Base-by-base conservation (phyloP, 2,888 invertebrate species). In the Strigamia crassipes region DNA sequence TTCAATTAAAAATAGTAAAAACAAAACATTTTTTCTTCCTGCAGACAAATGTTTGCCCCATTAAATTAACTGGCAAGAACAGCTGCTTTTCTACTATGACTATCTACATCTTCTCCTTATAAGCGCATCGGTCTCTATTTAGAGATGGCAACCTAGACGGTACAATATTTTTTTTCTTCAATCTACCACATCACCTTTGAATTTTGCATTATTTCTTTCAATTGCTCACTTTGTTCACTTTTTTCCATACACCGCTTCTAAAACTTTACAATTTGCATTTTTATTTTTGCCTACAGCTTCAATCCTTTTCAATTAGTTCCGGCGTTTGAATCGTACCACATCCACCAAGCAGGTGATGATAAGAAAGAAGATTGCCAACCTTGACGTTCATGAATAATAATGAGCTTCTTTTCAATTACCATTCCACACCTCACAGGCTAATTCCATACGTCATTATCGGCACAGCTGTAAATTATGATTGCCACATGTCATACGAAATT, bases 391-490 rank as follows among this genome's bases (percentile, higher is more conserved):
- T 73, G 73, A 73, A 73, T 73, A 73, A 73, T 73, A 31, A 73
- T 73, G 73, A 73, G 73, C 31, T 31, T 27, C 73, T 73, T 56
- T 73, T 73, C 73, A 73, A 73, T 73, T 73, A 73, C 73, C 73
- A 31, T 73, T 73, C 73, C 73, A 73, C 73, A 73, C 73, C 73
- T 73, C 73, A 31, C 12, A 31, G 13, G 27, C 73, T 31, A 73
- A 73, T 73, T 73, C 31, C 73, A 73, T 73, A 73, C 73, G 23
- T 73, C 73, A 73, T 73, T 73, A 73, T 73, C 73, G 73, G 73
- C 73, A 31, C 73, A 73, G 73, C 23, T 27, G 73, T 73, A 31
- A 73, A 73, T 31, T 73, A 73, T 73, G 73, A 73, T 73, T 73
- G 73, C 73, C 73, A 73, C 31, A 12, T n/a, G 73, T 73, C 73